Evolutionary conservation across 1,140 invertebrate species (phyloP).

Genomic region (Eciton burchellii): DNA sequence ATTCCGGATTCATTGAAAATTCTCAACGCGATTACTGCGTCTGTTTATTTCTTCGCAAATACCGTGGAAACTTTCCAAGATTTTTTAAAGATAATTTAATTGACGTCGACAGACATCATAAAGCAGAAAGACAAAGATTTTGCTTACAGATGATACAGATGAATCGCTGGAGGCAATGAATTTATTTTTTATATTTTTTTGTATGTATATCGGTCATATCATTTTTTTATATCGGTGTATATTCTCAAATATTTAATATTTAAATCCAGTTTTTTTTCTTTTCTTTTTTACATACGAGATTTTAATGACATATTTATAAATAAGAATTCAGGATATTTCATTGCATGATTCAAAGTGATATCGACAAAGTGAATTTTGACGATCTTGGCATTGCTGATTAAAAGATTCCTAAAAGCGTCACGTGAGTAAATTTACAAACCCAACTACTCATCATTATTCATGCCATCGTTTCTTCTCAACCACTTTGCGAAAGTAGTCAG

Average conservation of each 20-base stretch:
- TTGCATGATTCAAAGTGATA: too few species aligned
- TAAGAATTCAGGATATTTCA: too few species aligned
- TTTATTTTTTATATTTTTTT: too few species aligned
- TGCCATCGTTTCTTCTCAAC: neutral
- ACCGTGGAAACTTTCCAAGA: constrained; percentile 55
- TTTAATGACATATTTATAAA: constrained; percentile 20
- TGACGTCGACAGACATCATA: constrained; percentile 52
- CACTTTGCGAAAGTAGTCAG: neutral
- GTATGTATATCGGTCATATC: too few species aligned
- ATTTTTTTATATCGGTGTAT: too few species aligned
- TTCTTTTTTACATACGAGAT: constrained; percentile 38
- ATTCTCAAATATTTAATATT: constrained; percentile 22
- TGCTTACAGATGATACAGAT: constrained; percentile 47
- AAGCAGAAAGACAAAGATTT: constrained; percentile 42
- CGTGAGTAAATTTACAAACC: neutral
- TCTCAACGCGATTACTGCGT: constrained; percentile 20
- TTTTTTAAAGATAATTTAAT: constrained; percentile 56
- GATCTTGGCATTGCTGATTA: neutral
- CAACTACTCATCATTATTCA: neutral
- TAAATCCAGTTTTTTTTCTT: too few species aligned
- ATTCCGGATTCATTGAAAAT: constrained; percentile 37
- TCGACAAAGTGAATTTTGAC: too few species aligned
- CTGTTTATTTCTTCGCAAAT: constrained; percentile 50
- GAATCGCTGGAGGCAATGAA: constrained; percentile 3
- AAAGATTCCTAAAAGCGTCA: neutral